Base-by-base conservation (phyloP, 2,888 invertebrate genomes). In the Drosophila borborema region DNA sequence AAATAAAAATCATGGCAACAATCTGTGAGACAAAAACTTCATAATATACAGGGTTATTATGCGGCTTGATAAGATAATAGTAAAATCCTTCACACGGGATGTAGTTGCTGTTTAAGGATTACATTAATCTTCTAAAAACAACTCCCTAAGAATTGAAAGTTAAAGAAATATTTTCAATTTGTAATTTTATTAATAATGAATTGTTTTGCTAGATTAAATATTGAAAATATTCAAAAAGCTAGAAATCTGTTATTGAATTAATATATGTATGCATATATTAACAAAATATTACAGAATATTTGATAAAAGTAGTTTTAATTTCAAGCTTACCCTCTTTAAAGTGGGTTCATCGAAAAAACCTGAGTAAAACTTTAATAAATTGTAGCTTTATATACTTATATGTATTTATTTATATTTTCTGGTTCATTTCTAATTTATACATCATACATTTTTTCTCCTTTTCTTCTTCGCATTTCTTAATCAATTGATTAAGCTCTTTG, bases 1-100 rank as follows among this genome's bases (percentile, higher is more conserved):
- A 71, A 79, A 72, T 71, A 79, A 86, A 61, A 74, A 79, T 76
- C 66, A 79, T 65, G 64, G 72, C 72, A 86, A 80, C 81, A 79
- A 86, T 72, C 73, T 83, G 89, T 40, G 61, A 64, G 66, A 77
- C 66, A 67, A 55, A 51, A 81, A 79, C 63, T 81, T 76, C 45
- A 58, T 48, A 36, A 28, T 60, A 64, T 69, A 87, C 86, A 86
- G 88, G 88, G 85, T 64, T 41, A 28, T 53, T 18, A 43, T 18
- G 31, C 1, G 36, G 12, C 18, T 16, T 1, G 18, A 59, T 61
- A 49, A 62, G 49, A 38, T 45, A 48, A 58, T 54, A 60, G 16
- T 5, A 43, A 45, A 41, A 16, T 10, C 16, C 7, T 20, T 10
- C 31, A 31, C 20, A 31, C 10, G 10, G 12, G 28, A 18, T 16